Evolutionary conservation across 2,888 invertebrate species (phyloP).

Genomic region (Mythimna albipuncta): DNA sequence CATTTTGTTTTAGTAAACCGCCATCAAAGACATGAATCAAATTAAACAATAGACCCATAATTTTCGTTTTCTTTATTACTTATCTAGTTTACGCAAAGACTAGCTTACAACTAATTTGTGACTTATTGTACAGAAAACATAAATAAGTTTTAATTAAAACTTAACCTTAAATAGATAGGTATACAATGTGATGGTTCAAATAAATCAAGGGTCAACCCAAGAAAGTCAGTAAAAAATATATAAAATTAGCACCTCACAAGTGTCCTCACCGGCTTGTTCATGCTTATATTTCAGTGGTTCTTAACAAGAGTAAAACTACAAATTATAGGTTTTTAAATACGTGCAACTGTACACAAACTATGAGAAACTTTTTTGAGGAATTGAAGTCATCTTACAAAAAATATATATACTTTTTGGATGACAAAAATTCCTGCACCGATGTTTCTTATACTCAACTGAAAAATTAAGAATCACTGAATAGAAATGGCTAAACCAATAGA

Average conservation of each 20-base stretch:
- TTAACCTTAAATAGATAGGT: conserved; percentile 68
- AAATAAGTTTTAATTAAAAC: conserved; percentile 80
- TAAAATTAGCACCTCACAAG: conserved; percentile 42
- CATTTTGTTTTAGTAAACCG: not conserved
- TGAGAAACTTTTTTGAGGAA: conserved; percentile 8
- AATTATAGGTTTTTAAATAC: conserved; percentile 9
- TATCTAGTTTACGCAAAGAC: conserved; percentile 83
- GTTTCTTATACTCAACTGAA: conserved; percentile 2
- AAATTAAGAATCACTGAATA: conserved; percentile 39
- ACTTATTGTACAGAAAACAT: conserved; percentile 84
- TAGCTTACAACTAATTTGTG: conserved; percentile 90
- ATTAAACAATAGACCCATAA: conserved; percentile 12
- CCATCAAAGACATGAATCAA: not conserved
- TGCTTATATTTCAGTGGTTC: conserved; percentile 47
- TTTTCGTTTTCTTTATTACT: conserved; percentile 74
- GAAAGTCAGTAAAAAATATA: conserved; percentile 35
- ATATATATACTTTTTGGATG: conserved; percentile 29
- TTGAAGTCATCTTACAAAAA: conserved; percentile 33
- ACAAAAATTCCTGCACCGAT: not conserved
- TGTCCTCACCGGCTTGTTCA: conserved; percentile 29
- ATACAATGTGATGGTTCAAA: conserved; percentile 62
- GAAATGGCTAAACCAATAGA: conserved; percentile 48
- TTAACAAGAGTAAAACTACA: conserved; percentile 19
- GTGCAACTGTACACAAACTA: conserved; percentile 20
- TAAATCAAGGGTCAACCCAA: conserved; percentile 51